Evolutionary conservation across 23 tunicate genomes (phyloP).

Genomic region (Halocynthia aurantium): DNA sequence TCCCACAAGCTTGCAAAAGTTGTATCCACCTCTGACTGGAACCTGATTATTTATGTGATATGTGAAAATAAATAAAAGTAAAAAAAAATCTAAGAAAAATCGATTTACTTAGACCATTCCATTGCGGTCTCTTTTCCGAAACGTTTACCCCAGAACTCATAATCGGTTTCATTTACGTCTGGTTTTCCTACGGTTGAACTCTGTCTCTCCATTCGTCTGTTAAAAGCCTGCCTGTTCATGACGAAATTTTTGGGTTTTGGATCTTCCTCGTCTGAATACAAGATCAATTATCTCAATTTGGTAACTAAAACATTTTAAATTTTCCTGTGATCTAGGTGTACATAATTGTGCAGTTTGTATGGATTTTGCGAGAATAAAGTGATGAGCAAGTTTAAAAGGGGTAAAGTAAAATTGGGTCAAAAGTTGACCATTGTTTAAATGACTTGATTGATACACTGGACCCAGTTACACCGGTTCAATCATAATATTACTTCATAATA

Average conservation of each 20-base stretch:
- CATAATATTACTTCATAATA: not conserved
- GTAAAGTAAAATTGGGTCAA: no score
- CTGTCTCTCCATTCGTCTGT: conserved; percentile 25
- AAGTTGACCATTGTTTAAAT: no score
- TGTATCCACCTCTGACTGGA: conserved; percentile 15
- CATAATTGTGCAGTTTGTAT: conserved; percentile 5
- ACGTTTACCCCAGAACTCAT: conserved; percentile 42
- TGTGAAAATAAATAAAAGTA: not conserved
- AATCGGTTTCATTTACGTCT: conserved; percentile 28
- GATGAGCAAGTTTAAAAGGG: no score
- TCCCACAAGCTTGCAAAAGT: conserved; percentile 45
- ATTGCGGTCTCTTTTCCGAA: conserved; percentile 42
- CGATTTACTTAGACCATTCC: conserved; percentile 57
- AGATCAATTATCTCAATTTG: not conserved
- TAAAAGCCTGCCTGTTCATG: conserved; percentile 71
- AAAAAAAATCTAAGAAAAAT: not conserved
- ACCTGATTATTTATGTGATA: conserved; percentile 14
- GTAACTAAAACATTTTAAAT: no score
- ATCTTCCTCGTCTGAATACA: conserved; percentile 22
- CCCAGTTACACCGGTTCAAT: no score
- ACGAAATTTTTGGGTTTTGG: conserved; percentile 15
- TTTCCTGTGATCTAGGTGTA: not conserved
- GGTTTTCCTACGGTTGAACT: not conserved
- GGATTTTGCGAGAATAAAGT: not conserved
- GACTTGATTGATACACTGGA: no score